phyloP scores from a whole-genome alignment of 2,888 invertebrate genomes.

The Halocaridina rubra region DNA sequence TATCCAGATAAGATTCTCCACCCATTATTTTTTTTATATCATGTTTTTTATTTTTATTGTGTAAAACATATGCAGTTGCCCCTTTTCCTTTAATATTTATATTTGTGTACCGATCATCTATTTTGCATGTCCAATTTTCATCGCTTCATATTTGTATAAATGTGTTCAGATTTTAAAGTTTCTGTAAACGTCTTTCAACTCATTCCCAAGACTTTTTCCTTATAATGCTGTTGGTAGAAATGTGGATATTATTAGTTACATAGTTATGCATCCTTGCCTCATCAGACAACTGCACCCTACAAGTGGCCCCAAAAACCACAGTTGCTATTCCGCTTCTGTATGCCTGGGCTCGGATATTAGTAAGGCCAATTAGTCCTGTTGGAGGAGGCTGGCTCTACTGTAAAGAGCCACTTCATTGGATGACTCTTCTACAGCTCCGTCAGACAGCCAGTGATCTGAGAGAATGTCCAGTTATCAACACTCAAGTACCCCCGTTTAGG shows the following conservation, averaged over 20 bases:
- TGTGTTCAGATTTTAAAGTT: no score
- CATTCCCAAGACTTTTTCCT: no score
- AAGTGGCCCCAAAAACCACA: constrained; percentile 47
- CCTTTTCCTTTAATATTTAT: no score
- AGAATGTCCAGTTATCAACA: constrained; percentile 54
- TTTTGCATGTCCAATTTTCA: no score
- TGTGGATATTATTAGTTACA: no score
- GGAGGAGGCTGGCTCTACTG: constrained; percentile 68
- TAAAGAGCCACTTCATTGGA: constrained; percentile 75
- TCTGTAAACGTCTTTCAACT: no score
- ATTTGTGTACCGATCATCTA: no score
- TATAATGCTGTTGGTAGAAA: no score
- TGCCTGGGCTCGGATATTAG: constrained; percentile 64
- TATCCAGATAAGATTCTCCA: no score
- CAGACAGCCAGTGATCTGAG: constrained; percentile 43
- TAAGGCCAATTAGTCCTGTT: constrained; percentile 39
- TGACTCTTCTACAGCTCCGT: constrained; percentile 66
- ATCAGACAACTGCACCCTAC: constrained; percentile 63
- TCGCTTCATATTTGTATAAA: no score
- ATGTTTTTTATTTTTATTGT: background rate
- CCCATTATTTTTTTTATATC: background rate
- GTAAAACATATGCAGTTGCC: background rate
- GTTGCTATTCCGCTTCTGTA: constrained; percentile 64
- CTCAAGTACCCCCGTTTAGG: constrained; percentile 54
- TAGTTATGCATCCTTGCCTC: no score